Base-by-base conservation (phyloP, 1,140 invertebrate species). In the Megathymus violae region DNA sequence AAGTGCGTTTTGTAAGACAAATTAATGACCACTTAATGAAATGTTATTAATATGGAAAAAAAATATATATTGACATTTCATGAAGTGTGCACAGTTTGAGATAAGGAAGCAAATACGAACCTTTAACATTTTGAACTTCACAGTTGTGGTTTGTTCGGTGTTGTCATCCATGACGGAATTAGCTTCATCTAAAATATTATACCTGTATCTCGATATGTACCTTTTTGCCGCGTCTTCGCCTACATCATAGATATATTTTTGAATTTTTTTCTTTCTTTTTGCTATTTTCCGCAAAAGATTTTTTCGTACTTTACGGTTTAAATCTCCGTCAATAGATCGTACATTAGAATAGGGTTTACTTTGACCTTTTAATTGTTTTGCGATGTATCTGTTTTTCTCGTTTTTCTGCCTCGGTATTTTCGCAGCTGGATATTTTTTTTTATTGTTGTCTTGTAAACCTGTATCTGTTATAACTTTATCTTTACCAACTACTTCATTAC, bases 41-140 rank as follows among this genome's bases (percentile, higher is more conserved):
- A 25, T 25, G 3, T 25, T 25, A 25, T 25, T 25, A 25, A 3
- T 25, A 25, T 25, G 6, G 22, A 6, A n/a, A n/a, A n/a, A n/a
- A n/a, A n/a, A n/a, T n/a, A n/a, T n/a, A n/a, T n/a, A n/a, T n/a
- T n/a, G n/a, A n/a, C n/a, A n/a, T n/a, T n/a, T n/a, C n/a, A n/a
- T n/a, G n/a, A n/a, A n/a, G n/a, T n/a, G n/a, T n/a, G n/a, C n/a
- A n/a, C n/a, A n/a, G n/a, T n/a, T n/a, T n/a, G n/a, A n/a, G n/a
- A n/a, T n/a, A n/a, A n/a, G n/a, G n/a, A n/a, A n/a, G n/a, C n/a
- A n/a, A n/a, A n/a, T n/a, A 41, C 44, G 17, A 54, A 69, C 69
- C 66, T 71, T 71, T 7, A 71, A 17, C 14, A 71, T 14, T 40
- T 62, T 66, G 34, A 71, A 71, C 17, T 71, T 71, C 1, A 59